Base-by-base conservation (phyloP, 2,888 invertebrate species). In the Ectemnius continuus region DNA sequence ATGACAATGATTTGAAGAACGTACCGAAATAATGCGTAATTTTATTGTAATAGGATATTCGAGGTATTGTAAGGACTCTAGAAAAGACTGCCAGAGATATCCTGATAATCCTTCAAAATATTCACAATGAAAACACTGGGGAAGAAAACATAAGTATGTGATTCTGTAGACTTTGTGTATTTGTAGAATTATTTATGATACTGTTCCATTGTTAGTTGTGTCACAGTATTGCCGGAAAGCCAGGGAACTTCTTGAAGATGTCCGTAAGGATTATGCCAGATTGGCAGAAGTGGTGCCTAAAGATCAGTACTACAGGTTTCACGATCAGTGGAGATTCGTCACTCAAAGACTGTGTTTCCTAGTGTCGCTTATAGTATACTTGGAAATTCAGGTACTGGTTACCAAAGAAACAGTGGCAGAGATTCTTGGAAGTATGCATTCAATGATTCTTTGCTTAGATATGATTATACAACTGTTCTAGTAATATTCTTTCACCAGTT, bases 301-400 rank as follows among this genome's bases (percentile, higher is more conserved):
- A 1, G 94, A 95, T 61, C 96, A 97, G 85, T 98, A 96, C 91
- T 97, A 96, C 91, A 93, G 96, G 83, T 98, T 95, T 88, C 95
- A 96, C 80, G 97, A 98, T 85, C 96, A 96, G 85, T 98, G 98
- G 98, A 93, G 95, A 52, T 95, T 93, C 87, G 94, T 95, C 75
- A 96, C 95, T 0, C 97, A 98, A 88, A 92, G 96, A 60, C 92
- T 97, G 80, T 94, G 96, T 71, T 97, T 95, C 90, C 91, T 96
- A 14, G 94, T 95, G 61, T 94, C 97, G 0, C 92, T 97, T 68
- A 94, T 96, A 8, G 92, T 96, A 63, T 98, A 96, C 92, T 92
- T 98, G 78, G 96, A 97, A 91, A 93, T 93, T 16, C 96, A 96
- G 0, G 92, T 95, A 82, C 91, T 98, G 61, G 94, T 95, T 0